Percentiles rank a stretch among this genome's conserved stretches.
Evolutionary conservation across 2,797 vertebrate genomes (phyloP).

Genomic region (Chelon auratus): DNA sequence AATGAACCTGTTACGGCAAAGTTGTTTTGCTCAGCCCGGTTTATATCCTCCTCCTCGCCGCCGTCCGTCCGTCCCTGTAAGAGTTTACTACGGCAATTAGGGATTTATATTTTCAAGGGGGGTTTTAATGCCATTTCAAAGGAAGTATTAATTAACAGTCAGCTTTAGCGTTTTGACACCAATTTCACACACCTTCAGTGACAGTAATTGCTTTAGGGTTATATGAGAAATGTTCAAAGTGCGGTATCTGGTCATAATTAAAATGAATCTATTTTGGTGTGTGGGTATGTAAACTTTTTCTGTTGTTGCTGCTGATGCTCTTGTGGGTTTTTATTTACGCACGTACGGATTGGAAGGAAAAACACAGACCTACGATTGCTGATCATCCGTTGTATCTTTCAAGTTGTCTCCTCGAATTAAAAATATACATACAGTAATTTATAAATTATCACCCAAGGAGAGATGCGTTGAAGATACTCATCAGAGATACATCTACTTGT

Average conservation of each 20-base stretch:
- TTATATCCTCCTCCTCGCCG: slow-evolving; percentile 49
- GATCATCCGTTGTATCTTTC: too few relatives aligned
- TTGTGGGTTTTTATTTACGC: slow-evolving; percentile 8
- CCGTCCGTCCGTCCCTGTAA: slow-evolving; percentile 44
- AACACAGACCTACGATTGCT: slow-evolving; percentile 15
- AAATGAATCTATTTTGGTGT: slow-evolving; percentile 53
- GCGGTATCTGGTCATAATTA: slow-evolving; percentile 58
- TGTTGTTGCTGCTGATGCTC: slow-evolving; percentile 28
- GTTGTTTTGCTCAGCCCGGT: slow-evolving; percentile 62
- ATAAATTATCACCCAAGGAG: too few relatives aligned
- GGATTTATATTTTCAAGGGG: slow-evolving; percentile 76
- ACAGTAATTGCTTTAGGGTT: slow-evolving; percentile 76
- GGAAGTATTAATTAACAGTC: slow-evolving; percentile 78
- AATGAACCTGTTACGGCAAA: slow-evolving; percentile 63
- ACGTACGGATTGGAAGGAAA: not conserved
- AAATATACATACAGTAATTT: too few relatives aligned
- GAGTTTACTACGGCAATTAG: slow-evolving; percentile 73
- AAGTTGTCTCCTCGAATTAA: too few relatives aligned
- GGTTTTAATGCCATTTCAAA: slow-evolving; percentile 80
- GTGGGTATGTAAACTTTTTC: slow-evolving; percentile 34
- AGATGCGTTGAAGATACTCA: too few relatives aligned
- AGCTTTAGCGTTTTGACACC: slow-evolving; percentile 72
- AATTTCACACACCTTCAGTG: slow-evolving; percentile 79
- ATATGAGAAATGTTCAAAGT: slow-evolving; percentile 70
- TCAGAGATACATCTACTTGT: too few relatives aligned